Evolutionary conservation across 1,140 invertebrate genomes (phyloP), one percentile per base, ranked within the genome.

Genomic region (Lordiphosa collinella): DNA sequence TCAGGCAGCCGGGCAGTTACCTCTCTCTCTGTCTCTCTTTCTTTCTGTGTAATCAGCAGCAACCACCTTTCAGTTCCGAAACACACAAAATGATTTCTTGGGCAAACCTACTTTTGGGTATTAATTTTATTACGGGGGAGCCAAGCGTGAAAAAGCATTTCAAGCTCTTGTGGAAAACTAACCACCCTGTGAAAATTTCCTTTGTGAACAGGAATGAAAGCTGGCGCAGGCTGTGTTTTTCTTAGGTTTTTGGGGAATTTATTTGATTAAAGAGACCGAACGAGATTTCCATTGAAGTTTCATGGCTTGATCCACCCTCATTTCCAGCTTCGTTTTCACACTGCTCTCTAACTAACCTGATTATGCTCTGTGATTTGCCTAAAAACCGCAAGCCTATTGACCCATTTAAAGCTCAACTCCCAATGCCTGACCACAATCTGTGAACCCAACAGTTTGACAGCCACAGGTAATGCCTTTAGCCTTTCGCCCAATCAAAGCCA

Each of bases 401-500:
- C 49, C 49, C 49, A 11, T 29, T 52, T 31, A 11, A 13, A 11
- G 4, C 14, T 8, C 6, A 11, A 44, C 41, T 44, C 16, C 18
- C 18, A 22, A 22, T 22, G 18, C 18, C 4, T 44, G 14, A 29
- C 11, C 18, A 9, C 29, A 25, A 34, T 11, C 13, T 16, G 8
- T 12, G 7, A 47, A 9, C 25, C 11, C 11, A n/a, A 25, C 9
- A 14, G 22, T 38, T 14, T 40, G 34, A 16, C 4, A 29, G 9
- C 62, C 53, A 36, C 64, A 38, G 36, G 55, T 25, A 8, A 58
- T 40, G 61, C 62, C 44, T 46, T 14, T 16, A 35, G 64, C 49
- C 64, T 54, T 69, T 69, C 47, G 55, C 44, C 48, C 64, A 69
- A 69, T 68, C 65, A 69, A 67, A 67, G 63, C 63, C 67, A 51